Percentiles rank a stretch among this genome's conserved stretches.
These are phyloP conservation scores for Siphamia tubifer DNA, from an alignment of 2,113 vertebrate genomes.

Conservation along the genomic window DNA sequence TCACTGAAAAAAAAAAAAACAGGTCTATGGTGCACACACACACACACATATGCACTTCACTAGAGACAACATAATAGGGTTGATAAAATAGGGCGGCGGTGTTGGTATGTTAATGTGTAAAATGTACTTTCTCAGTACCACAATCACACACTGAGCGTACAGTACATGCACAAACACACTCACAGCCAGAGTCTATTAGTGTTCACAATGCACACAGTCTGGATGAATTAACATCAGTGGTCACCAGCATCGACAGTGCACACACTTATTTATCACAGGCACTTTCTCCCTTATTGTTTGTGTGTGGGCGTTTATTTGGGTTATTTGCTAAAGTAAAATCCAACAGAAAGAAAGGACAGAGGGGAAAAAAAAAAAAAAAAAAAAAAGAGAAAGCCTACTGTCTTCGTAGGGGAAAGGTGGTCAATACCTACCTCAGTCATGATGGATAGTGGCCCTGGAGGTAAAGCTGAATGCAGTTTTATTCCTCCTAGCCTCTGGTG, in stretches of 20 bases:
- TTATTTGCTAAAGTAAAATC: not conserved
- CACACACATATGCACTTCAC: not conserved
- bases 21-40: conserved; percentile 24
- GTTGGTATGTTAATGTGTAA: conserved; percentile 21
- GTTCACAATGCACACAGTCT: conserved; percentile 55
- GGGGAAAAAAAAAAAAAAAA: not conserved
- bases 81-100: conserved; percentile 25
- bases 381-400: not conserved
- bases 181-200: conserved; percentile 63
- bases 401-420: not conserved
- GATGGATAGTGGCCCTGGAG: conserved; percentile 50
- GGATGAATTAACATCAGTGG: conserved; percentile 61
- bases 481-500: conserved; percentile 29
- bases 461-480: conserved; percentile 43
- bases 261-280: conserved; percentile 35
- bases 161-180: conserved; percentile 40
- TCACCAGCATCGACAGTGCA: conserved; percentile 39
- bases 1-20: conserved; percentile 62
- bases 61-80: not conserved
- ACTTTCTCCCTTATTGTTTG: not conserved
- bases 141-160: conserved; percentile 21
- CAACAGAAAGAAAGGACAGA: not conserved
- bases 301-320: not conserved
- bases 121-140: conserved; percentile 23
- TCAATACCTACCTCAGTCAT: conserved; percentile 53